phyloP scores from a whole-genome alignment of 2,113 vertebrate species.

The Corapipo altera region DNA sequence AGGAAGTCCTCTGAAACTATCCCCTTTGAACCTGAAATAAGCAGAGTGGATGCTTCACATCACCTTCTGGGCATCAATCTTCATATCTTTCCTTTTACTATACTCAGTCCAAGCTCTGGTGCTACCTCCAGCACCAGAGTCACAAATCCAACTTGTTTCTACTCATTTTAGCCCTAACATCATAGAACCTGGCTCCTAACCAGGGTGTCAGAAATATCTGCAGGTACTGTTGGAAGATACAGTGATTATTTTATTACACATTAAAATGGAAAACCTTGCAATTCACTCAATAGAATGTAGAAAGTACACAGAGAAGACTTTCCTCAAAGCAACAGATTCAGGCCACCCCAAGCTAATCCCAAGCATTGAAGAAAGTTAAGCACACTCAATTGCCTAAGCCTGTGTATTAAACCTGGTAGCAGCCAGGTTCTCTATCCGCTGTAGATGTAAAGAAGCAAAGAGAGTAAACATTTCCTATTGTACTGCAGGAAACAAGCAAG shows the following conservation, averaged over 20 bases:
- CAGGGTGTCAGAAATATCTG: neutral
- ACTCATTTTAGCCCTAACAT: neutral
- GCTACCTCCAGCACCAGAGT: neutral
- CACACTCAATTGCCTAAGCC: accelerated
- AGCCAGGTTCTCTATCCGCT: neutral
- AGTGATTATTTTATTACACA: neutral
- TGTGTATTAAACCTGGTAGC: neutral
- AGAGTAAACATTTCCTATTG: neutral
- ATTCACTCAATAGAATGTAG: neutral
- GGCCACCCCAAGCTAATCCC: neutral
- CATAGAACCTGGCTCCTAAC: neutral
- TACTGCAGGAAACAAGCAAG: neutral
- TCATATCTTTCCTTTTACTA: neutral
- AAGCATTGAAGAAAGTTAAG: neutral
- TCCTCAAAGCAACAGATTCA: neutral
- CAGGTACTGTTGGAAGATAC: neutral
- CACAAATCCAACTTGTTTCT: neutral
- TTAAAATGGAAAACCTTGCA: neutral
- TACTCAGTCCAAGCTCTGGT: neutral
- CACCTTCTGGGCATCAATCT: neutral
- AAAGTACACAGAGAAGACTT: neutral
- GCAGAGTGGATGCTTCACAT: neutral
- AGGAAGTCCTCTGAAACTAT: neutral
- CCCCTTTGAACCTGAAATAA: neutral
- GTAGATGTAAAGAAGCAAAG: neutral